Percentiles rank a stretch among this genome's conserved stretches.
Evolutionary conservation across 2,113 vertebrate genomes (phyloP).

Genomic region (Platysternon megacephalum): DNA sequence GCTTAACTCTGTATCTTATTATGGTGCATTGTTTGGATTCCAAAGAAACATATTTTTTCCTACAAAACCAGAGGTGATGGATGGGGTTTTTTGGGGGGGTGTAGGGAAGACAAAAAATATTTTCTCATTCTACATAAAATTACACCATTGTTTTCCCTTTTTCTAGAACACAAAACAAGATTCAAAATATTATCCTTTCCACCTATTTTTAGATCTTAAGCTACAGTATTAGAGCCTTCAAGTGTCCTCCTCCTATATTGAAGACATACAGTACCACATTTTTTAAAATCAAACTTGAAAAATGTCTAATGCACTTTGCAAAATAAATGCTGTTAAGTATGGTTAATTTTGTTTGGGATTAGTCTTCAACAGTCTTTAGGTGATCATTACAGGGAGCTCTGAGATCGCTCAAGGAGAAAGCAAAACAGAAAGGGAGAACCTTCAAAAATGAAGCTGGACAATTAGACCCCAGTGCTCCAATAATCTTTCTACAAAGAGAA

Average conservation of each 20-base stretch:
- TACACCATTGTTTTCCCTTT: not conserved
- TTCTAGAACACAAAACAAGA: not conserved
- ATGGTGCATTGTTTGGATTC: not conserved
- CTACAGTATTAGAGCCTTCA: not conserved
- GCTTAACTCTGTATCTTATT: fast-evolving
- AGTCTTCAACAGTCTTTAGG: not conserved
- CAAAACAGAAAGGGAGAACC: not conserved
- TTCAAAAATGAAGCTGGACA: not conserved
- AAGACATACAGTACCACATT: not conserved
- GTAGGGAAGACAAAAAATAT: not conserved
- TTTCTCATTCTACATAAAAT: not conserved
- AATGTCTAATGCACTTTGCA: not conserved
- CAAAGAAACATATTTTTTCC: not conserved
- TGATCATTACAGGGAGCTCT: not conserved
- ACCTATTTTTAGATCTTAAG: not conserved
- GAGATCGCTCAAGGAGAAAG: not conserved
- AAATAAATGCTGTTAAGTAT: not conserved
- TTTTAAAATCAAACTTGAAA: not conserved
- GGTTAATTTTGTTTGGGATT: not conserved
- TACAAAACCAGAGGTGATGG: not conserved
- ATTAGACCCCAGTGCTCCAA: not conserved
- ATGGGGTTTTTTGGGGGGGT: not conserved
- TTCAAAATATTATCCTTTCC: not conserved
- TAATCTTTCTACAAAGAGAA: not conserved
- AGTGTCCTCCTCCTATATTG: not conserved